Evolutionary conservation across 2,888 invertebrate species (phyloP).

Genomic region (Calameuta pallipes): DNA sequence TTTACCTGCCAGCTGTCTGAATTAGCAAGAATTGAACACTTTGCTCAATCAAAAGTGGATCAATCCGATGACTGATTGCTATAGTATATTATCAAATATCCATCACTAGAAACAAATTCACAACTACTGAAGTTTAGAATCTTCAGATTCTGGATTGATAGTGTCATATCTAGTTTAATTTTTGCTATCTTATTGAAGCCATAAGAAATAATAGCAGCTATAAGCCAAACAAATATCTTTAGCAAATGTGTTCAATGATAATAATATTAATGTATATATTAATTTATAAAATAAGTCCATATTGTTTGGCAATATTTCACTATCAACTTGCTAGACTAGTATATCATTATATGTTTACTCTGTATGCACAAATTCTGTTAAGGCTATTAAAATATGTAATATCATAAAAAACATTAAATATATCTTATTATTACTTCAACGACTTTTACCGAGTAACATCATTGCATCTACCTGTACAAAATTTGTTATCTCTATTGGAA

Average conservation of each 20-base stretch:
- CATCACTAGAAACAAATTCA: neutral
- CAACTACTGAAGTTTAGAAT: neutral
- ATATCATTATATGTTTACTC: neutral
- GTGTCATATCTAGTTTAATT: neutral
- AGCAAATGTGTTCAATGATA: neutral
- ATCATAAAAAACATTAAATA: neutral
- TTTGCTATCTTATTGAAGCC: neutral
- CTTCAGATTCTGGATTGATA: neutral
- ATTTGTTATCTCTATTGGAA: neutral
- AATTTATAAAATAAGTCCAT: neutral
- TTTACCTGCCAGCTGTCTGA: conserved; percentile 10
- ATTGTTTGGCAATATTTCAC: neutral
- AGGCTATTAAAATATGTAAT: neutral
- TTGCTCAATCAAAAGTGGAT: neutral
- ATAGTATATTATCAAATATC: too few relatives aligned
- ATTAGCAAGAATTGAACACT: neutral
- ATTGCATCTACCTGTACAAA: neutral
- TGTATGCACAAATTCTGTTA: neutral
- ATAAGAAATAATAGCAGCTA: neutral
- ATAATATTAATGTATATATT: neutral
- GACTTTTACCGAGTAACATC: neutral
- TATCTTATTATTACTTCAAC: neutral
- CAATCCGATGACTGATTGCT: too few relatives aligned
- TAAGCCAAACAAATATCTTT: too few relatives aligned
- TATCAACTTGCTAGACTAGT: neutral